Evolutionary conservation across 2,888 invertebrate genomes (phyloP).

Genomic region (Boloria euphrosyne): DNA sequence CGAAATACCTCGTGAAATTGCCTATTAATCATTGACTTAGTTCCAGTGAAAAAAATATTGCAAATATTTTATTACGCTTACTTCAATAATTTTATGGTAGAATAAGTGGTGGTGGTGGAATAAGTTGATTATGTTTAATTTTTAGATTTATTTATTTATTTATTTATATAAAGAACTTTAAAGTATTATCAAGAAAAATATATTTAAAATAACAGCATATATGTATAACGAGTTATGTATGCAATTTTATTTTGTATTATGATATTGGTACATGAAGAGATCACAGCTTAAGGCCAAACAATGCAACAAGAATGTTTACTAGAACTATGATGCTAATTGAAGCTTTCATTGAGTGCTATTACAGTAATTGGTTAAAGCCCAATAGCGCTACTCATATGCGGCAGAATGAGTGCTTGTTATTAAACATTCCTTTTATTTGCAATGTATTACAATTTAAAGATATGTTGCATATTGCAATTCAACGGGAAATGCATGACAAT

Average conservation of each 20-base stretch:
- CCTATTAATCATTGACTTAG: conserved; percentile 8
- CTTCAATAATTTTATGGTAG: no score
- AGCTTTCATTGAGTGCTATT: conserved; percentile 45
- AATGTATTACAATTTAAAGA: neutral
- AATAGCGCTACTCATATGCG: conserved; percentile 39
- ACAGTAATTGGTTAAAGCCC: conserved; percentile 55
- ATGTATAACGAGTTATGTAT: neutral
- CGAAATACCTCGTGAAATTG: conserved; percentile 21
- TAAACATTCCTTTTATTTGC: conserved; percentile 4
- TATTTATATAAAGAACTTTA: no score
- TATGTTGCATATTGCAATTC: neutral
- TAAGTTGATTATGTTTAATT: no score
- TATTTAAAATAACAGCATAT: no score
- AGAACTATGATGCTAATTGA: conserved; percentile 34
- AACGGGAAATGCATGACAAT: no score
- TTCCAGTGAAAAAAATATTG: neutral
- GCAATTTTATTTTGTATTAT: conserved; percentile 6
- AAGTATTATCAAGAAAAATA: no score
- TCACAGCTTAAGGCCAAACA: conserved; percentile 14
- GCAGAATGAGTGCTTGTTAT: conserved; percentile 3
- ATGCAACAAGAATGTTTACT: conserved; percentile 27
- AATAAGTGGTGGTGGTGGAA: no score
- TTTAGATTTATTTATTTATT: no score
- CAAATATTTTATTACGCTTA: neutral
- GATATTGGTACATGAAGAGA: conserved; percentile 10